These are phyloP conservation scores for Euplexia lucipara DNA, from an alignment of 2,888 invertebrate species.

Conservation along the genomic window DNA sequence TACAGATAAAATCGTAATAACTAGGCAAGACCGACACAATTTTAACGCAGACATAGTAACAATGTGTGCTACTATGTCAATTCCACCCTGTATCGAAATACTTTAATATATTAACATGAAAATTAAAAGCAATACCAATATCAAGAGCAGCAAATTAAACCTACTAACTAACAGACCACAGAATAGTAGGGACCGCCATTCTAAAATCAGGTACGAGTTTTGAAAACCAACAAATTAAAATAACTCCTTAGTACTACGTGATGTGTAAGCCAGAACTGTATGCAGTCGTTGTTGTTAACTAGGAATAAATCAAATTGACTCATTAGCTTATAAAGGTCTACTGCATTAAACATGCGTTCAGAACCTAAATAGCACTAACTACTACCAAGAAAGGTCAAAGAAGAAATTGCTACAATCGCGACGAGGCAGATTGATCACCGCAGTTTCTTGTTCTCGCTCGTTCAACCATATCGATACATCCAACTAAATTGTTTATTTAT, in stretches of 20 bases:
- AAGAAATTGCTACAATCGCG: slow-evolving; percentile 31
- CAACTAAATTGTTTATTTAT: slow-evolving; percentile 22
- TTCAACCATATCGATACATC: neutral
- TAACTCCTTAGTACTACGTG: neutral
- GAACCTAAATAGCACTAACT: neutral
- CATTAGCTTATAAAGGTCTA: slow-evolving; percentile 24
- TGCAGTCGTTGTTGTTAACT: neutral
- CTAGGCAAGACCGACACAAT: no score
- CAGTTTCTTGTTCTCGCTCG: slow-evolving; percentile 9
- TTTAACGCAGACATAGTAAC: no score
- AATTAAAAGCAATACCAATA: no score
- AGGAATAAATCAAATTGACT: slow-evolving; percentile 9
- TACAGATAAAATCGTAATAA: no score
- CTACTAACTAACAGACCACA: no score
- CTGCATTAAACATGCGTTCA: slow-evolving; percentile 38
- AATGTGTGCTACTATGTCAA: no score
- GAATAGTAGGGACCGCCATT: no score
- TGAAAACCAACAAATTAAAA: neutral
- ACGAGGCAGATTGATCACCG: slow-evolving; percentile 7
- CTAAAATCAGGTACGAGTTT: neutral
- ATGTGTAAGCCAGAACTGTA: neutral
- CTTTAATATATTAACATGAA: no score
- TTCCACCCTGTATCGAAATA: no score
- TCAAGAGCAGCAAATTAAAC: no score
- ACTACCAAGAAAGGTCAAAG: slow-evolving; percentile 5